phyloP scores from a whole-genome alignment of 2,797 vertebrate genomes.

The Halcyon chelicuti region DNA sequence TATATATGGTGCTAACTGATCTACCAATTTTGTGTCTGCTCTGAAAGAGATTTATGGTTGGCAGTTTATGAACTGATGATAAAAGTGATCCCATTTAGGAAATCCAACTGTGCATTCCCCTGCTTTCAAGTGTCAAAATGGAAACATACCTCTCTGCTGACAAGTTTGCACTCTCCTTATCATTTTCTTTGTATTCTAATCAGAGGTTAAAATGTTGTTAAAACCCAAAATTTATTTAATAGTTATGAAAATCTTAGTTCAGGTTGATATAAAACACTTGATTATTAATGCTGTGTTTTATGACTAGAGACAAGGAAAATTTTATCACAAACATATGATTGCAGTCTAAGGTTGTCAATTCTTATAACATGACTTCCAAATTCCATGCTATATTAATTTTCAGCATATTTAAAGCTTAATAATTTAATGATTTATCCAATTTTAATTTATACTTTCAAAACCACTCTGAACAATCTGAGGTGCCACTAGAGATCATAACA shows the following conservation, averaged over 20 bases:
- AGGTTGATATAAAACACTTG: conserved; percentile 30
- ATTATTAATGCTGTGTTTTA: conserved; percentile 51
- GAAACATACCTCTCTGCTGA: neutral
- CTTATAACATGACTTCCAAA: conserved; percentile 64
- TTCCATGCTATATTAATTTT: conserved; percentile 69
- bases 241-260: conserved; percentile 22
- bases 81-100: neutral
- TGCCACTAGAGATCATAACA: conserved; percentile 79
- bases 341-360: conserved; percentile 68
- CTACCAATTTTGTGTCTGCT: neutral
- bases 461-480: conserved; percentile 73
- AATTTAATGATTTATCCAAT: conserved; percentile 78
- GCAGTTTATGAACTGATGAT: neutral
- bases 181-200: conserved; percentile 22
- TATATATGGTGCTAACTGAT: neutral
- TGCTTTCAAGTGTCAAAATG: neutral
- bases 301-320: conserved; percentile 58
- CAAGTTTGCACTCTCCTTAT: neutral
- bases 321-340: conserved; percentile 57
- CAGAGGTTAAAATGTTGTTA: conserved; percentile 21
- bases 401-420: conserved; percentile 76
- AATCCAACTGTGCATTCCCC: neutral
- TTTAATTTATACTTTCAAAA: conserved; percentile 79
- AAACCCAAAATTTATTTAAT: conserved; percentile 1
- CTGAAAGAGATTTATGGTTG: neutral